Evolutionary conservation across 1,140 invertebrate species (phyloP).

Genomic region (Cyclina sinensis): DNA sequence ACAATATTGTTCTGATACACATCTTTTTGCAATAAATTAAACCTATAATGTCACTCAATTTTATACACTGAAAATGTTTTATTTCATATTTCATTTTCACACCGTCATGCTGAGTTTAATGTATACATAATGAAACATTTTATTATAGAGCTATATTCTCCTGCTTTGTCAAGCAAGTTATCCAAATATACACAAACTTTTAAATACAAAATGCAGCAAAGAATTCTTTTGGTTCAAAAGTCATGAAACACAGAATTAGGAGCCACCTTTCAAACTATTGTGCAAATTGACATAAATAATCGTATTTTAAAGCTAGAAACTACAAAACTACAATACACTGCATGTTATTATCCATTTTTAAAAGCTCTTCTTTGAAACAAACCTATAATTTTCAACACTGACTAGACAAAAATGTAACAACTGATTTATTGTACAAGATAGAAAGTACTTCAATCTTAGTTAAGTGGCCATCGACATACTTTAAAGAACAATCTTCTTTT

Average conservation of each 20-base stretch:
- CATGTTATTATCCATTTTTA: neutral
- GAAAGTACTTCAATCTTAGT: neutral
- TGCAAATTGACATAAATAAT: neutral
- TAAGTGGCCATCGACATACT: neutral
- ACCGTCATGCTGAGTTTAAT: no score
- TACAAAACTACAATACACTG: neutral
- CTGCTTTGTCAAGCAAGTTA: neutral
- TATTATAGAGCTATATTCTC: neutral
- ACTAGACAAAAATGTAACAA: slow-evolving; percentile 14
- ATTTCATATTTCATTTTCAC: no score
- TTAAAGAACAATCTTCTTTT: neutral
- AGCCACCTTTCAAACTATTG: neutral
- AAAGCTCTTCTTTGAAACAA: neutral
- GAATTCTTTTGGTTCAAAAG: neutral
- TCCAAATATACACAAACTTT: neutral
- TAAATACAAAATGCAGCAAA: neutral
- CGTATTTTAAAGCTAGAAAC: neutral
- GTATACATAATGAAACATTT: neutral
- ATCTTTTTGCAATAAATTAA: neutral
- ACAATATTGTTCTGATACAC: neutral
- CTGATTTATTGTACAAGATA: slow-evolving; percentile 19
- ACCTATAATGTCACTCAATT: neutral
- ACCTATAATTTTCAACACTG: slow-evolving; percentile 6
- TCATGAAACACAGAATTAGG: neutral
- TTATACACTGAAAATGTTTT: neutral